Base-by-base conservation (phyloP, 2,888 invertebrate genomes). In the Caenorhabditis japonica region DNA sequence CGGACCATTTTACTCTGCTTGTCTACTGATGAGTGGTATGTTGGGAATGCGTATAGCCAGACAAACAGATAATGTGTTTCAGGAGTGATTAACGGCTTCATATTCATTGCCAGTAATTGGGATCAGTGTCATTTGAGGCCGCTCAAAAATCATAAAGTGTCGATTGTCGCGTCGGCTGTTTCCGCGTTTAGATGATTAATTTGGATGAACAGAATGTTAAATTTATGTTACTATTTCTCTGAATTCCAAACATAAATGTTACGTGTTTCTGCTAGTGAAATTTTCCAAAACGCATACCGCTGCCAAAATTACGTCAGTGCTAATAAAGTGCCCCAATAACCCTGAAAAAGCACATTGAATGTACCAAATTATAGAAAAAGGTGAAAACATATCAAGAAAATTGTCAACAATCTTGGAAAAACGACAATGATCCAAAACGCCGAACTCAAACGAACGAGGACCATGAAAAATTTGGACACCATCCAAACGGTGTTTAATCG, bases 1-100 rank as follows among this genome's bases (percentile, higher is more conserved):
- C 12, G 70, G 70, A 23, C 70, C 60, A 12, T 69, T 60, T 23
- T 69, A 69, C 15, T 56, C 66, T 19, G 56, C 66, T 1, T 66
- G 56, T 15, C 13, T 66, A 17, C 19, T 66, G 38, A 43, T 36
- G 0, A 66, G 66, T 51, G 66, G 66, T 66, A 8, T 43, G 66
- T 49, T n/a, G 21, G n/a, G n/a, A n/a, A n/a, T n/a, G n/a, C n/a
- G n/a, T n/a, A n/a, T n/a, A n/a, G n/a, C n/a, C n/a, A n/a, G n/a
- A n/a, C n/a, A n/a, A n/a, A n/a, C n/a, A n/a, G n/a, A n/a, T n/a
- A n/a, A n/a, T 25, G 13, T 46, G 13, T 46, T 46, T 12, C 47
- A 69, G 69, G 69, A 3, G 47, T 60, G 5, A 47, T 53, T 17
- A 69, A 69, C n/a, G 69, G 46, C 5, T 30, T 55, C 4, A 69